Base-by-base conservation (phyloP, 64 coral and sea anemone genomes). In the Catalaphyllia jardinei region DNA sequence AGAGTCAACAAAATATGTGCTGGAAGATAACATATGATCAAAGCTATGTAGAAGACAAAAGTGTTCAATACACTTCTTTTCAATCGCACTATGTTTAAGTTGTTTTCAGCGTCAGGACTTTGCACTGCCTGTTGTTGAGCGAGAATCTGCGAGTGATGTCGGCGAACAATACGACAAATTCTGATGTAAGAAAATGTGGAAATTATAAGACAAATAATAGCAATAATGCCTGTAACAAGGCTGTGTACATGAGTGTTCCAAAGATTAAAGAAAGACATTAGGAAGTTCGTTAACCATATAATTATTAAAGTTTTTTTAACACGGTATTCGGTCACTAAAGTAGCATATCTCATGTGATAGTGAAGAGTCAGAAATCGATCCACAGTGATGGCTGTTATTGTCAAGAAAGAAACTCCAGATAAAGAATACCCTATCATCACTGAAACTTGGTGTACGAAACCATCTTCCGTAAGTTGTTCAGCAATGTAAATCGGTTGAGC, bases 121-220 rank as follows among this genome's bases (percentile, higher is more conserved):
- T 4, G 18, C 3, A 71, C 38, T 19, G 49, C 31, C 3, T 15
- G 33, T 49, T 73, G 30, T 52, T 87, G 86, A 71, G 13, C 38
- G 22, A 31, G 6, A 60, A 87, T 87, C 27, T 75, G 86, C 19
- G 17, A 22, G 55, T 75, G 71, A 29, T 87, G 86, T 0, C 86
- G 69, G 17, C 71, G 39, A 87, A 87, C 71, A 20, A 87, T 87
- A 4, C 13, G 12, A 29, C 62, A 60, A 17, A 87, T 87, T 10
- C 51, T 67, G 52, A 74, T 31, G 22, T 62, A 87, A 15, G 18
- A 18, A 12, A 74, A 18, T 18, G 52, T 57, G 4, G 71, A 74
- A 31, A 57, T 60, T 28, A 60, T 4, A 46, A 46, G 39, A 46
- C 39, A 46, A 8, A 46, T 2, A 4, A 46, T 46, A 8, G 39